A percentile compares a stretch with the other conserved stretches of the same genome.
Evolutionary conservation across 2,113 vertebrate species (phyloP).

Genomic region (Campylorhamphus procurvoides): DNA sequence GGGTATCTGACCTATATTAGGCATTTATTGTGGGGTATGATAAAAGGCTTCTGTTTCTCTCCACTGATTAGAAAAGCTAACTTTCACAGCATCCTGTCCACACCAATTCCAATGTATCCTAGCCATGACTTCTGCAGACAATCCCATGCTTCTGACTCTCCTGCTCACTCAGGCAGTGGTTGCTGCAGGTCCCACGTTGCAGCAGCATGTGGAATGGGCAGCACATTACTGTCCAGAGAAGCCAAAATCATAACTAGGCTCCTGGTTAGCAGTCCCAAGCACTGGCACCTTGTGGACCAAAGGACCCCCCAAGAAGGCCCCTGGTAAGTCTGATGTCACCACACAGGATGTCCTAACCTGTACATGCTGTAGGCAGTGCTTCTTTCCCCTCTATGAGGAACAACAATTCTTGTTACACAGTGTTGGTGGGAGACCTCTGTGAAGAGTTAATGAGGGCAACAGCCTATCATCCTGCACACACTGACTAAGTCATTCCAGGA

Average conservation of each 20-base stretch:
- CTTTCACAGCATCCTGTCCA: not conserved
- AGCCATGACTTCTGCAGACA: not conserved
- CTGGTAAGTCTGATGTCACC: not conserved
- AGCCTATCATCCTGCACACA: not conserved
- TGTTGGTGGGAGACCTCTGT: not conserved
- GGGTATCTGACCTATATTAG: not conserved
- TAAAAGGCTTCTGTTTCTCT: not conserved
- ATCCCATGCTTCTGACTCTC: not conserved
- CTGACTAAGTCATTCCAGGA: not conserved
- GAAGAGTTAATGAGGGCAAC: not conserved
- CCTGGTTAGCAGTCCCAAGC: not conserved
- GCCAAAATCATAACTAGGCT: rapidly evolving
- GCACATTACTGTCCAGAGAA: not conserved
- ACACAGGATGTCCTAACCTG: not conserved
- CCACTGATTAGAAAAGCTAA: not conserved
- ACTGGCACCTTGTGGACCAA: not conserved
- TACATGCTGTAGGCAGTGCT: not conserved
- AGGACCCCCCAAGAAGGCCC: not conserved
- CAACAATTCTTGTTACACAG: not conserved
- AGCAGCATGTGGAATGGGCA: not conserved
- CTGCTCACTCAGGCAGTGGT: not conserved
- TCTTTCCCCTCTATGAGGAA: not conserved
- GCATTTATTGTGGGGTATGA: not conserved
- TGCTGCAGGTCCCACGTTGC: not conserved
- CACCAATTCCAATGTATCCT: not conserved